phyloP scores from a whole-genome alignment of 35 echinoderm and acorn worm genomes.

The Nesometra sesokonis region DNA sequence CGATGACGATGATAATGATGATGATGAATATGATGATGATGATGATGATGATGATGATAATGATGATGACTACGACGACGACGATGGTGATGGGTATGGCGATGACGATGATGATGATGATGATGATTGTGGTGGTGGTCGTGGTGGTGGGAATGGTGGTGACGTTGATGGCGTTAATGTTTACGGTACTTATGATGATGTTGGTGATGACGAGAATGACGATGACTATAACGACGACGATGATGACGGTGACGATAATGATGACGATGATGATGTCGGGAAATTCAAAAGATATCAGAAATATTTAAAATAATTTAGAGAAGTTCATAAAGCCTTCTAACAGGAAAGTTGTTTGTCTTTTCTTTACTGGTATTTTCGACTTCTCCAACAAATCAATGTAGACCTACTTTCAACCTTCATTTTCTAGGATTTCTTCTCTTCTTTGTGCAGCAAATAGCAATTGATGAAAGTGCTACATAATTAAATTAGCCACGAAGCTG shows the following conservation, averaged over 20 bases:
- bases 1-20: conserved; percentile 3
- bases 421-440: neutral
- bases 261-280: conserved; percentile 5
- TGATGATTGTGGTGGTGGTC: neutral
- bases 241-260: neutral
- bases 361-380: too few relatives aligned
- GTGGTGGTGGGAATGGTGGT: neutral
- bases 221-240: neutral
- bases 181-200: too few relatives aligned
- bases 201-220: neutral
- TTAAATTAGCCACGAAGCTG: neutral
- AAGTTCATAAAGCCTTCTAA: too few relatives aligned
- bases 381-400: too few relatives aligned
- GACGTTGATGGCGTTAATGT: neutral
- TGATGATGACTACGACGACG: neutral
- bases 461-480: neutral
- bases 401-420: too few relatives aligned
- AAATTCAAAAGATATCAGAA: too few relatives aligned
- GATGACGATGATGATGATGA: conserved; percentile 1
- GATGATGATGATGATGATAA: conserved; percentile 7
- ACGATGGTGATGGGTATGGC: conserved; percentile 1
- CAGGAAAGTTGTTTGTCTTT: too few relatives aligned
- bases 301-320: too few relatives aligned
- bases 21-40: conserved; percentile 1
- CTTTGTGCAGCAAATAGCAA: neutral